Evolutionary conservation across 37 sponge, comb jelly and placozoan species (phyloP).

Genomic region (Theonella swinhoei): DNA sequence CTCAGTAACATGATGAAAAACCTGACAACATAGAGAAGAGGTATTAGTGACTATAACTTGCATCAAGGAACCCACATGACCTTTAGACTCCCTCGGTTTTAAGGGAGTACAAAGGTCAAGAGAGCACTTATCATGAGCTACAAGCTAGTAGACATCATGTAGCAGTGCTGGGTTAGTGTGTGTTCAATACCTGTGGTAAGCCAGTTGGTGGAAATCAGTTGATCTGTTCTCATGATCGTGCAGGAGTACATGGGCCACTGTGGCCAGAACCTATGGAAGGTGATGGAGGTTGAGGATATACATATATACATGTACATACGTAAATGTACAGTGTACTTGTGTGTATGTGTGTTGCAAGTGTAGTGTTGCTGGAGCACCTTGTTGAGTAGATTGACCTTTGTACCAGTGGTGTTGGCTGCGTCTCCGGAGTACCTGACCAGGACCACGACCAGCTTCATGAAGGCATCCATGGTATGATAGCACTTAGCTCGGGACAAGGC

Average conservation of each 20-base stretch:
- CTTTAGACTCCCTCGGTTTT: too few species aligned
- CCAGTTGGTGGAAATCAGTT: conserved; percentile 95
- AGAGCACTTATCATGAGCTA: neutral
- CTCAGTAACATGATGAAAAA: conserved; percentile 97
- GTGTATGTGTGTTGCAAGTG: too few species aligned
- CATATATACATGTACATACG: neutral
- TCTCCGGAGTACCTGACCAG: conserved; percentile 93
- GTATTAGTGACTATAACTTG: neutral
- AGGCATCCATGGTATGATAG: conserved; percentile 99
- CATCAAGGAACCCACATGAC: neutral
- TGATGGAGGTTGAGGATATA: neutral
- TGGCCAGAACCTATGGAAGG: conserved; percentile 56
- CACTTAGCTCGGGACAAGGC: conserved; percentile 92
- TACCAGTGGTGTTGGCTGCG: conserved; percentile 66
- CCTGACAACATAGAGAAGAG: too few species aligned
- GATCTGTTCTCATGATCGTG: conserved; percentile 91
- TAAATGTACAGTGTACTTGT: neutral
- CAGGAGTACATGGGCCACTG: conserved; percentile 82
- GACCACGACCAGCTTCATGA: conserved; percentile 95
- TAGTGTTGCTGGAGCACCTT: conserved; percentile 77
- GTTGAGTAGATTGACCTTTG: conserved; percentile 93
- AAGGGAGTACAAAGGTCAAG: neutral
- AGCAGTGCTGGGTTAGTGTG: too few species aligned
- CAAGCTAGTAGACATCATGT: too few species aligned
- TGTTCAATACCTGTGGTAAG: conserved; percentile 94